Evolutionary conservation across 1,140 invertebrate genomes (phyloP).

Genomic region (Drosophila chauvacae): DNA sequence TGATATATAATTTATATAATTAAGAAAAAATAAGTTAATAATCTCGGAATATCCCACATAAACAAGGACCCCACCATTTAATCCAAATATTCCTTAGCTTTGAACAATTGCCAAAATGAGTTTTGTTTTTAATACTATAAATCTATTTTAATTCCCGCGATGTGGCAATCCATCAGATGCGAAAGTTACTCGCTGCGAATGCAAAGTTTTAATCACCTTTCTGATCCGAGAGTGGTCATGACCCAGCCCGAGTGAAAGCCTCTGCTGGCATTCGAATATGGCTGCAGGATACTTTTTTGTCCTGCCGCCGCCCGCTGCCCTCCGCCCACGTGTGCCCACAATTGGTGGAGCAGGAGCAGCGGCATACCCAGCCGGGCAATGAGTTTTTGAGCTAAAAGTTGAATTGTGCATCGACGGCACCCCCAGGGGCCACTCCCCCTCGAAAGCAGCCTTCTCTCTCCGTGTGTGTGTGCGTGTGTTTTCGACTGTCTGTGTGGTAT

Average conservation of each 20-base stretch:
- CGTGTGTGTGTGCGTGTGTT: slow-evolving; percentile 49
- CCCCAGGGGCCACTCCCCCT: slow-evolving; percentile 23
- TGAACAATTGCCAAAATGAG: neutral
- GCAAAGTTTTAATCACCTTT: slow-evolving; percentile 50
- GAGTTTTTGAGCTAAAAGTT: slow-evolving; percentile 81
- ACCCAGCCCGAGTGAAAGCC: slow-evolving; percentile 17
- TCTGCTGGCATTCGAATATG: slow-evolving; percentile 61
- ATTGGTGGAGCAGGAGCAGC: slow-evolving; percentile 8
- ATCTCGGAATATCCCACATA: neutral
- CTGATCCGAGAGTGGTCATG: slow-evolving; percentile 45
- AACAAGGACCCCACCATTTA: neutral
- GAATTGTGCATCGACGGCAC: slow-evolving; percentile 78
- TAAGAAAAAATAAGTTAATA: neutral
- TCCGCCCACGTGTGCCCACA: slow-evolving; percentile 29
- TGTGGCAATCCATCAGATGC: slow-evolving; percentile 11
- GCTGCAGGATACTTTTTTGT: slow-evolving; percentile 72
- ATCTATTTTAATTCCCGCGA: slow-evolving; percentile 1
- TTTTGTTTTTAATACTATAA: slow-evolving; percentile 8
- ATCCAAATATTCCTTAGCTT: neutral
- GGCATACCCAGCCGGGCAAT: slow-evolving; percentile 63
- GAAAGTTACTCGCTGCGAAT: slow-evolving; percentile 9
- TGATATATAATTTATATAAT: neutral
- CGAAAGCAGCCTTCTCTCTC: slow-evolving; percentile 7
- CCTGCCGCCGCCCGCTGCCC: slow-evolving; percentile 13
- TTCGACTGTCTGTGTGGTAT: slow-evolving; percentile 77